phyloP scores from a whole-genome alignment of 2,113 vertebrate genomes.

The Cyrtonyx montezumae region DNA sequence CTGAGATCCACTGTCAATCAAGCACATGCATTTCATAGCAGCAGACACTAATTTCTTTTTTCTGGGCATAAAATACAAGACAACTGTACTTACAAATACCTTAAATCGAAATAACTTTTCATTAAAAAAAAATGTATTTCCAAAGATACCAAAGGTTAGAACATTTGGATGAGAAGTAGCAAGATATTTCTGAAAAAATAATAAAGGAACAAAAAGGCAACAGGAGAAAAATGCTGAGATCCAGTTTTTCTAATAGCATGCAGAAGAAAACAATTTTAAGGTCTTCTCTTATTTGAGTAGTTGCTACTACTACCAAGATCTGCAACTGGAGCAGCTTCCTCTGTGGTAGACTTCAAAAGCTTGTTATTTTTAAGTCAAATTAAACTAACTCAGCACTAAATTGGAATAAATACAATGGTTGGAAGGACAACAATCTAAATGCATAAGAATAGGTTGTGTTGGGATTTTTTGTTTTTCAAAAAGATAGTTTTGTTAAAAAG shows the following conservation, averaged over 20 bases:
- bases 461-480: neutral
- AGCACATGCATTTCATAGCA: neutral
- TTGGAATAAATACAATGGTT: neutral
- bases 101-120: neutral
- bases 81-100: neutral
- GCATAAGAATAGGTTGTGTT: accelerated
- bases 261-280: neutral
- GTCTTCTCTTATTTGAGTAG: neutral
- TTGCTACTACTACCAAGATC: no score
- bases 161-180: neutral
- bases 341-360: neutral
- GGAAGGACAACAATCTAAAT: neutral
- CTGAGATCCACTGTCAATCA: neutral
- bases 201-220: neutral
- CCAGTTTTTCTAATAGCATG: neutral
- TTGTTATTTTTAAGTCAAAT: neutral
- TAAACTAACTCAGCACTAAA: neutral
- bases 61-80: neutral
- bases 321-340: neutral
- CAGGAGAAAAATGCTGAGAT: neutral
- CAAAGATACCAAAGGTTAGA: neutral
- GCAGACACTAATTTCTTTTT: neutral
- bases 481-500: neutral
- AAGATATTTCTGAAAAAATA: neutral
- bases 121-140: neutral